A percentile compares a stretch with the other conserved stretches of the same genome.
phyloP scores from a whole-genome alignment of 1,140 invertebrate species.

The Drosophila grimshawi region DNA sequence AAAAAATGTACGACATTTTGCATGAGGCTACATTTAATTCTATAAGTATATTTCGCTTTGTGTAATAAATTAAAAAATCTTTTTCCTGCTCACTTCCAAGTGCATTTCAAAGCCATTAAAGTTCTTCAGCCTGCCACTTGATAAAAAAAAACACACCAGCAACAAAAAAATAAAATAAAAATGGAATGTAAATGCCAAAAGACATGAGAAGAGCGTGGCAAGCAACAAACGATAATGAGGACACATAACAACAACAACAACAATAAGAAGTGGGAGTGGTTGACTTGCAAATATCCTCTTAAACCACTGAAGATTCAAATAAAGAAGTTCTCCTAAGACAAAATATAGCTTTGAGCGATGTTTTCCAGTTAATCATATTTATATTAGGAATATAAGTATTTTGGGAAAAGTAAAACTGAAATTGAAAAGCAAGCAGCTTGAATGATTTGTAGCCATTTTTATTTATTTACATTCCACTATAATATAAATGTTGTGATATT shows the following conservation, averaged over 20 bases:
- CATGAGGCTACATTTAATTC: not conserved
- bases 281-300: slow-evolving; percentile 25
- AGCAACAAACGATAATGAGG: slow-evolving; percentile 78
- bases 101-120: slow-evolving; percentile 77
- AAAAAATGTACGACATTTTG: slow-evolving; percentile 15
- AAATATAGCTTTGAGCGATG: too few relatives aligned
- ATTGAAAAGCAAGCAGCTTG: too few relatives aligned
- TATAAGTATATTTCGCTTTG: slow-evolving; percentile 1
- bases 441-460: too few relatives aligned
- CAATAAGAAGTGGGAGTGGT: not conserved
- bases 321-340: too few relatives aligned
- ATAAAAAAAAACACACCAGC: slow-evolving; percentile 48
- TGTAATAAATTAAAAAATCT: slow-evolving; percentile 51
- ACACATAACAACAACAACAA: slow-evolving; percentile 61
- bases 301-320: not conserved
- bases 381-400: too few relatives aligned
- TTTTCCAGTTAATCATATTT: too few relatives aligned
- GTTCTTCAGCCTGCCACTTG: slow-evolving; percentile 61
- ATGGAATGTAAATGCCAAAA: slow-evolving; percentile 72
- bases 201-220: slow-evolving; percentile 65
- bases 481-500: not conserved
- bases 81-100: slow-evolving; percentile 55
- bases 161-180: slow-evolving; percentile 31
- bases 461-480: too few relatives aligned
- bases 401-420: too few relatives aligned